A percentile compares a stretch with the other conserved stretches of the same genome.
Conservation (phyloP, 1,140 invertebrate genomes). For the Drosophila leontia region DNA sequence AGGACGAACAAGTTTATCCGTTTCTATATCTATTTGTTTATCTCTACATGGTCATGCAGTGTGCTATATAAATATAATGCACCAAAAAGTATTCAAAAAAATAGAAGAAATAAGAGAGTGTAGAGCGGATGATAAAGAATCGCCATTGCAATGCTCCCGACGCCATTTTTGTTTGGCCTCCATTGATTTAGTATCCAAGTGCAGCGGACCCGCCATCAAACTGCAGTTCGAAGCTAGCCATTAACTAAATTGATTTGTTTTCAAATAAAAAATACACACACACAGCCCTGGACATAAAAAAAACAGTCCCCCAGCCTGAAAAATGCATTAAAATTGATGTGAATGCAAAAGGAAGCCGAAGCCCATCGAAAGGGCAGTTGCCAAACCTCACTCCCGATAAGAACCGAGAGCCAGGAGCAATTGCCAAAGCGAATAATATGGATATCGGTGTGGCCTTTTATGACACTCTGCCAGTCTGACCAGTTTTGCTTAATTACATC, state of each 20-base stretch:
- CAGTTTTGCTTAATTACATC: conserved; percentile 1
- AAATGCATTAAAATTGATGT: conserved; percentile 26
- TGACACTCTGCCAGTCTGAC: background rate
- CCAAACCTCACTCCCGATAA: conserved; percentile 24
- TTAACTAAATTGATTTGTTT: conserved; percentile 67
- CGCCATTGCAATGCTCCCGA: conserved; percentile 37
- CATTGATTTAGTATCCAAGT: conserved; percentile 56
- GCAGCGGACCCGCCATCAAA: conserved; percentile 15
- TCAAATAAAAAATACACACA: conserved; percentile 35
- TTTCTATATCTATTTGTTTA: conserved; percentile 55
- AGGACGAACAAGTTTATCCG: conserved; percentile 47
- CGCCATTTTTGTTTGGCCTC: conserved; percentile 50
- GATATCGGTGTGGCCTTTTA: conserved; percentile 8
- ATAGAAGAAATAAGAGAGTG: background rate
- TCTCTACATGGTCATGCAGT: conserved; percentile 24
- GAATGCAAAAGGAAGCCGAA: conserved; percentile 6
- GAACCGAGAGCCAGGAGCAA: background rate
- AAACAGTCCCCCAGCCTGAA: conserved; percentile 17
- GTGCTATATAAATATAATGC: conserved; percentile 37
- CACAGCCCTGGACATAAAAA: conserved; percentile 13
- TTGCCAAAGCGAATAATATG: conserved; percentile 5
- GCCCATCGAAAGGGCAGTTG: conserved; percentile 11
- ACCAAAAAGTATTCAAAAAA: conserved; percentile 28
- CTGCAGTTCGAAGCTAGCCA: conserved; percentile 38
- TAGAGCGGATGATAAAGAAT: conserved; percentile 11